Evolutionary conservation across 2,888 invertebrate species (phyloP).

Genomic region (Peribatodes rhomboidaria): DNA sequence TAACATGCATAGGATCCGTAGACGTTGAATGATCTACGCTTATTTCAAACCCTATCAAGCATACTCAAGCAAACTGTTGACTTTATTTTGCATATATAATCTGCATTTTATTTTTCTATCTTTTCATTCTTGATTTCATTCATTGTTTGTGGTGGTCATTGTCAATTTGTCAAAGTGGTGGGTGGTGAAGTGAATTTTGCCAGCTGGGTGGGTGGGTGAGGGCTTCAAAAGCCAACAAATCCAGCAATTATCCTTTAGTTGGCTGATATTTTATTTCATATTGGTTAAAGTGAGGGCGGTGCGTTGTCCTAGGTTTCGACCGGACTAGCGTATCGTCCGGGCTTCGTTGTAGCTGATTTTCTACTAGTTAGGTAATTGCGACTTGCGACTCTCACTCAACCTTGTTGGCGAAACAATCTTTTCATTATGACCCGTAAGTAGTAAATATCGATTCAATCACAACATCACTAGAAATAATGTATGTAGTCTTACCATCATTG

Average conservation of each 20-base stretch:
- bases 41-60: no score
- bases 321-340: conserved; percentile 86
- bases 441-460: neutral
- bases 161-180: neutral
- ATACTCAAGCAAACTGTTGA: no score
- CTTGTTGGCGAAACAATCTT: conserved; percentile 58
- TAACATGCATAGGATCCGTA: no score
- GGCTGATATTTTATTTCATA: conserved; percentile 71
- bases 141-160: conserved; percentile 52
- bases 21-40: no score
- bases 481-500: neutral
- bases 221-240: conserved; percentile 49
- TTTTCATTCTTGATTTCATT: neutral
- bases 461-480: neutral
- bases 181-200: conserved; percentile 40
- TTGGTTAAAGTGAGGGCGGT: conserved; percentile 79
- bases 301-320: conserved; percentile 86
- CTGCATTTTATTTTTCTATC: neutral
- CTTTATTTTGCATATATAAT: neutral
- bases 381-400: conserved; percentile 52
- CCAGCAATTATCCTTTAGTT: conserved; percentile 72
- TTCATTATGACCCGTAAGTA: conserved; percentile 83
- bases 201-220: conserved; percentile 65
- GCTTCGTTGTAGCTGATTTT: conserved; percentile 54
- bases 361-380: conserved; percentile 54